Conservation (phyloP, 2,888 invertebrate species). For the Drosophila anomelani region DNA sequence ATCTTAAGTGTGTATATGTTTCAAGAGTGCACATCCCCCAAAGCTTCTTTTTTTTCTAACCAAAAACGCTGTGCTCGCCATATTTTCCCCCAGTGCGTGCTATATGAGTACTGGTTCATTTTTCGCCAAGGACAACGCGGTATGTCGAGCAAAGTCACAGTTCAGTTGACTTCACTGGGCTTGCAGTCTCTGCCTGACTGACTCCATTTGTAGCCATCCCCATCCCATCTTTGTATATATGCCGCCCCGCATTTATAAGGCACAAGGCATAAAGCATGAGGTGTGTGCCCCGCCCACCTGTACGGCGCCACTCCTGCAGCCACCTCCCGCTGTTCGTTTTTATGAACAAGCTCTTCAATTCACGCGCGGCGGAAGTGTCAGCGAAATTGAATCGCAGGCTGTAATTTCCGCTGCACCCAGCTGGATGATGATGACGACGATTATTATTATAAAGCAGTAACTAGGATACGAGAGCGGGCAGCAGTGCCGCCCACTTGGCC, state of each 20-base stretch:
- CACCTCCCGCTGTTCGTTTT: slow-evolving; percentile 42
- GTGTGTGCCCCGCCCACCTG: slow-evolving; percentile 7
- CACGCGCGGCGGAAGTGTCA: slow-evolving; percentile 72
- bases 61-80: background rate
- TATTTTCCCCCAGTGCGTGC: slow-evolving; percentile 2
- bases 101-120: slow-evolving; percentile 12
- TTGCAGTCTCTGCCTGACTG: slow-evolving; percentile 56
- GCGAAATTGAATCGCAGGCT: slow-evolving; percentile 78
- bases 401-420: slow-evolving; percentile 74
- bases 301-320: background rate
- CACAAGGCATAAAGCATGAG: background rate
- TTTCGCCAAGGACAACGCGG: slow-evolving; percentile 28
- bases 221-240: background rate
- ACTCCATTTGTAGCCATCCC: slow-evolving; percentile 27
- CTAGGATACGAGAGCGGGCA: slow-evolving; percentile 1
- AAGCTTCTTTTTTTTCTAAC: background rate
- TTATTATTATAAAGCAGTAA: background rate
- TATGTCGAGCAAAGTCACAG: slow-evolving; percentile 55
- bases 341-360: slow-evolving; percentile 70
- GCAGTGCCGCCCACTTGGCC: background rate
- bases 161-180: slow-evolving; percentile 56
- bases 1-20: background rate
- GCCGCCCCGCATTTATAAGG: slow-evolving; percentile 19
- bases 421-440: slow-evolving; percentile 25
- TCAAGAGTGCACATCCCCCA: too few species aligned